phyloP scores from a whole-genome alignment of 2,797 vertebrate genomes.

The Xerus rutilus region DNA sequence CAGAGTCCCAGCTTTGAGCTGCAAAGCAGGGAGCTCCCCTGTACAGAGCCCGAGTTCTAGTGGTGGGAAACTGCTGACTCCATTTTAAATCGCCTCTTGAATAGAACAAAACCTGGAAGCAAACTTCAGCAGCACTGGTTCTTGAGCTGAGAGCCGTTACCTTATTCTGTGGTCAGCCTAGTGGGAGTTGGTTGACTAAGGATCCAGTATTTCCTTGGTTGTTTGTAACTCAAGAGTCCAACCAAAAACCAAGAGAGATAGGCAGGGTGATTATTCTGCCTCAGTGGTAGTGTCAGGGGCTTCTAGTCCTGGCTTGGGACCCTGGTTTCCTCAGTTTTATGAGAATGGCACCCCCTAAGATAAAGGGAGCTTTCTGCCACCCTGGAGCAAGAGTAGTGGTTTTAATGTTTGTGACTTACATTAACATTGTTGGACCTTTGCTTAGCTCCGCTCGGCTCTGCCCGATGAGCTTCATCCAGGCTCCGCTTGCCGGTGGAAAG shows the following conservation, averaged over 20 bases:
- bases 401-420: conserved; percentile 83
- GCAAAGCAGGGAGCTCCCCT: too few species aligned
- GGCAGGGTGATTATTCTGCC: background rate
- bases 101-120: accelerated
- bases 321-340: background rate
- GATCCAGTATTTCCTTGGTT: background rate
- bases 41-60: accelerated
- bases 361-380: background rate
- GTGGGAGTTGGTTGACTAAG: background rate
- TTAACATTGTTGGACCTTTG: conserved; percentile 80
- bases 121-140: background rate
- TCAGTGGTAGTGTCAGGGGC: background rate
- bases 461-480: conserved; percentile 97
- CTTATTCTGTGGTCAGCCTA: background rate
- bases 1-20: accelerated
- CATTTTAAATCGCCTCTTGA: background rate
- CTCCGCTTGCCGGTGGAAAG: conserved; percentile 98
- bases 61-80: accelerated
- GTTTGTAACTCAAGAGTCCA: background rate
- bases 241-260: background rate
- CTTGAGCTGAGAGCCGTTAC: background rate
- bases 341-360: accelerated
- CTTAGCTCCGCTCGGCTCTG: conserved; percentile 97
- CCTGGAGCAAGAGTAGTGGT: background rate
- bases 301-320: background rate